Conservation (phyloP, 2,113 vertebrate species). For the Cyphomyrus plagiostoma region DNA sequence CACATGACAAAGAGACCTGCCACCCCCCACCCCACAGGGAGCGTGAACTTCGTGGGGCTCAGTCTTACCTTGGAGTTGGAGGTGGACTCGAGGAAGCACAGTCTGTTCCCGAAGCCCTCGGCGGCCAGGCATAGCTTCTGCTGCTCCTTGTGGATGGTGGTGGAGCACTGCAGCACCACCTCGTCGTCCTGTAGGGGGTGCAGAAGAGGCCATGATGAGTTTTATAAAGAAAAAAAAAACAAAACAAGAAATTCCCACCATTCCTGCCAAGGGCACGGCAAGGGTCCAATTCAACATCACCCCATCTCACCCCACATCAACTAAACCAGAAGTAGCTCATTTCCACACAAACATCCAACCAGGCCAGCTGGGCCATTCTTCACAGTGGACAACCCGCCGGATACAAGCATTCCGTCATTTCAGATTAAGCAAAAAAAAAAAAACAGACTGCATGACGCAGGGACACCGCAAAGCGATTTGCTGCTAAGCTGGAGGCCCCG, state of each 20-base stretch:
- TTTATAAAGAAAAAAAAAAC: background rate
- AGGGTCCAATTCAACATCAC: background rate
- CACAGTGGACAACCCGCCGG: background rate
- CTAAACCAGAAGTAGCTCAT: background rate
- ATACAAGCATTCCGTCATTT: background rate
- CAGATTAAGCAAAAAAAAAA: background rate
- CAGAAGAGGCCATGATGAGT: slow-evolving; percentile 20
- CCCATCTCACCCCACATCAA: background rate
- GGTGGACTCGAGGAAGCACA: slow-evolving; percentile 93
- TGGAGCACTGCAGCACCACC: slow-evolving; percentile 89
- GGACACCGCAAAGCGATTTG: background rate
- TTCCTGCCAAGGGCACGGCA: background rate
- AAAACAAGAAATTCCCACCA: background rate
- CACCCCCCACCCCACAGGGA: background rate
- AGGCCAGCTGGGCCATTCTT: background rate
- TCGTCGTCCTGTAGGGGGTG: slow-evolving; percentile 75
- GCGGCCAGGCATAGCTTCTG: slow-evolving; percentile 91
- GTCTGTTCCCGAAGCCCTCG: slow-evolving; percentile 93
- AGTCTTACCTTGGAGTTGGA: slow-evolving; percentile 88
- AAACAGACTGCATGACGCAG: background rate
- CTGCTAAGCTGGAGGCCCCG: background rate
- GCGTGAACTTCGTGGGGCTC: background rate
- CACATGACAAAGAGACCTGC: background rate
- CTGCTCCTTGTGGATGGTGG: slow-evolving; percentile 85
- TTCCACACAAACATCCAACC: background rate